A percentile compares a stretch with the other conserved stretches of the same genome.
These are phyloP conservation scores for Phalangium opilio DNA, from an alignment of 2,888 invertebrate species.

Conservation along the genomic window DNA sequence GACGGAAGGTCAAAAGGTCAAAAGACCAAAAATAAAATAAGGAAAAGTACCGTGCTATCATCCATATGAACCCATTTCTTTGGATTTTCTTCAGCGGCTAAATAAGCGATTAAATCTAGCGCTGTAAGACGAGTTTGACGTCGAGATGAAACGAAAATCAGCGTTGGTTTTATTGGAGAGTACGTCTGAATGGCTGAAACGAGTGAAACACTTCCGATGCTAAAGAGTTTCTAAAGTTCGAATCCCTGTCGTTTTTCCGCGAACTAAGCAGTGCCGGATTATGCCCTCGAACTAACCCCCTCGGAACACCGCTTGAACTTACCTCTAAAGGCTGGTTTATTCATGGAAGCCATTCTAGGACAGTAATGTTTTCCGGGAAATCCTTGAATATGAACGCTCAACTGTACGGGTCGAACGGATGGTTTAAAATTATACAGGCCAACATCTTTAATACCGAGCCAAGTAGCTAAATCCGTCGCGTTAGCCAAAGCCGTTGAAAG, in stretches of 20 bases:
- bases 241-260: too few species aligned
- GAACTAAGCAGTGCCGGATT: not conserved
- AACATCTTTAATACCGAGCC: conserved; percentile 71
- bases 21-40: not conserved
- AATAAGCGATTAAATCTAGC: conserved; percentile 74
- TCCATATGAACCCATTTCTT: conserved; percentile 86
- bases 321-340: conserved; percentile 88
- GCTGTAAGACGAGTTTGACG: conserved; percentile 94
- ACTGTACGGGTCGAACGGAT: conserved; percentile 89
- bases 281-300: not conserved
- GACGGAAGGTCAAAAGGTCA: not conserved
- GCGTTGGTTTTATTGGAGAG: conserved; percentile 74
- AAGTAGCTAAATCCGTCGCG: conserved; percentile 87
- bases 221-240: too few species aligned
- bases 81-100: conserved; percentile 79
- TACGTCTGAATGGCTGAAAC: conserved; percentile 63
- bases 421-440: conserved; percentile 97
- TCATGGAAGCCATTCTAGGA: conserved; percentile 99
- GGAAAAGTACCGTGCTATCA: conserved; percentile 32
- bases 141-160: conserved; percentile 91
- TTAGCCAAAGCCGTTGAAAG: conserved; percentile 96
- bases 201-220: conserved; percentile 4
- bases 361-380: conserved; percentile 98
- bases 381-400: conserved; percentile 84
- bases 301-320: conserved; percentile 6